Percentiles rank a stretch among this genome's conserved stretches.
Conservation (phyloP, 2,888 invertebrate genomes). For the Pterostichus madidus region DNA sequence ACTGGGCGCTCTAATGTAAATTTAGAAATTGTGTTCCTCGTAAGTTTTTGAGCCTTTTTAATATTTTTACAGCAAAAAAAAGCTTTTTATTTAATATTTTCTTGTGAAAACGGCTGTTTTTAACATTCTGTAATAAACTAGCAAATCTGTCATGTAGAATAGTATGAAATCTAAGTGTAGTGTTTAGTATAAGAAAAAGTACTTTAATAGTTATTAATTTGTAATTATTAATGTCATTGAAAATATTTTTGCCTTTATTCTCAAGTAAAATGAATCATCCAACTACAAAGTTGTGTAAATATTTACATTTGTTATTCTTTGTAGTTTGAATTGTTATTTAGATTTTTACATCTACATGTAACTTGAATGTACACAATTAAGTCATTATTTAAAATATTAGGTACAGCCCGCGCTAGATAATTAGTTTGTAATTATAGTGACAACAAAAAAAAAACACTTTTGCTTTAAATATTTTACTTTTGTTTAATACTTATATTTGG, state of each 20-base stretch:
- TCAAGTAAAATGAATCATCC: slow-evolving; percentile 32
- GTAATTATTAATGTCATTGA: slow-evolving; percentile 14
- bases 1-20: background rate
- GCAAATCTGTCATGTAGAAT: slow-evolving; percentile 25
- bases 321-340: slow-evolving; percentile 58
- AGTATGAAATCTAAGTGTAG: slow-evolving; percentile 47
- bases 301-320: slow-evolving; percentile 62
- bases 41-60: background rate
- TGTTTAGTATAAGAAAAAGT: slow-evolving; percentile 41
- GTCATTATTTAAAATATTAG: background rate
- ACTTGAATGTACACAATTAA: slow-evolving; percentile 40
- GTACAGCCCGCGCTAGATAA: background rate
- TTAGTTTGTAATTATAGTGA: too few relatives aligned
- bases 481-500: background rate
- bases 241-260: slow-evolving; percentile 55
- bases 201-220: slow-evolving; percentile 61
- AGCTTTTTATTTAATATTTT: too few relatives aligned
- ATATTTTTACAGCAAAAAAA: slow-evolving; percentile 8
- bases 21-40: background rate
- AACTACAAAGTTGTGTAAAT: slow-evolving; percentile 60
- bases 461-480: background rate
- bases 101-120: background rate
- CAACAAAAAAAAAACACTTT: background rate
- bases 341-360: slow-evolving; percentile 64
- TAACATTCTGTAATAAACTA: slow-evolving; percentile 39